Evolutionary conservation across 1,140 invertebrate genomes (phyloP), one percentile per base, ranked within the genome.

Genomic region (Penaeus indicus): DNA sequence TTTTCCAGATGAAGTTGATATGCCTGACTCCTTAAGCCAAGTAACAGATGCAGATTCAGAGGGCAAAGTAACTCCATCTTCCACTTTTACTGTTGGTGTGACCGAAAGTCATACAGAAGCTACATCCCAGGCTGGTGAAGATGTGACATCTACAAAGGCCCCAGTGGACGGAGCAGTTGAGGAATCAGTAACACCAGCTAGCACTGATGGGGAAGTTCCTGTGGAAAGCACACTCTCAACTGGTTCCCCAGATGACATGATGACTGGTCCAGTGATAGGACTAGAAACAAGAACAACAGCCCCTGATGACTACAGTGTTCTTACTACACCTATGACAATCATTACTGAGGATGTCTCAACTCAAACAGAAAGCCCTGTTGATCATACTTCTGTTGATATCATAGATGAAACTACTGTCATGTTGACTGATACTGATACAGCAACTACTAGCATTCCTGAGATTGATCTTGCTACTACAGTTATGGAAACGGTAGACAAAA

Each of bases 251-350:
- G 81, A 63, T 84, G n/a, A 79, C 11, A 83, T 78, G 81, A 38
- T 78, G 69, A 88, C 87, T 42, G 87, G 69, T 27, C 81, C 87
- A 8, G 72, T 64, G 18, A 21, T 75, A 27, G 21, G 72, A n/a
- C 27, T 84, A 61, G 87, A 88, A 62, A 88, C 87, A 22, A 47
- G 86, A 83, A 88, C 86, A 75, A 88, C 86, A 19, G 80, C 81
- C 77, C 64, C 86, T 18, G 86, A 82, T 25, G 80, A 64, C 18
- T 25, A 54, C 22, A 88, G 54, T 21, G 62, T 83, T 16, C n/a
- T 83, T 22, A 88, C 86, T 19, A 82, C 86, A 11, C 80, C 81
- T 2, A 77, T 88, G 69, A 82, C 86, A 75, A 22, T 61, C 63
- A 42, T 67, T n/a, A 63, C 80, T n/a, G 61, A 63, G 1, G 67